Conservation (phyloP, 2,888 invertebrate species). For the Eristalis intricaria region DNA sequence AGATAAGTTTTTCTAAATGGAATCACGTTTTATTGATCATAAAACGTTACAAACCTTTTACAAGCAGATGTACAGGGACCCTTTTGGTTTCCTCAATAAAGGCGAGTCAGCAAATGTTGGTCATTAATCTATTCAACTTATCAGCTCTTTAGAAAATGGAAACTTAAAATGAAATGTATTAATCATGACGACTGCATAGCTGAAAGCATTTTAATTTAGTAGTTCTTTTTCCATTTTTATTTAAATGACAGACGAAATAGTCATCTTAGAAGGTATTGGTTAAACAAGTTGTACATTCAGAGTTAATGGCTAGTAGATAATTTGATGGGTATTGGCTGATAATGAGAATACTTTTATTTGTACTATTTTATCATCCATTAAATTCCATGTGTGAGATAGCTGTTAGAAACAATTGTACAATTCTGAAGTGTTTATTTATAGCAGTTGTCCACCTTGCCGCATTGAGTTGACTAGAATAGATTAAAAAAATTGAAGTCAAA, state of each 20-base stretch:
- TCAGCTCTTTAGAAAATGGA: constrained; percentile 64
- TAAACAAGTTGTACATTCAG: constrained; percentile 21
- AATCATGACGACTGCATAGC: constrained; percentile 56
- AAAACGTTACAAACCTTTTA: constrained; percentile 58
- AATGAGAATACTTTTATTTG: constrained; percentile 24
- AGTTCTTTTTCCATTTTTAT: constrained; percentile 26
- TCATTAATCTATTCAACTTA: constrained; percentile 66
- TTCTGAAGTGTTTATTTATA: constrained; percentile 39
- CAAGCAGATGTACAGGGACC: constrained; percentile 31
- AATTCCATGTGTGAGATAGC: constrained; percentile 28
- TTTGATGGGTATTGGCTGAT: neutral
- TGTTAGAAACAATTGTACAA: neutral
- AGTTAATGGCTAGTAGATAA: constrained; percentile 36
- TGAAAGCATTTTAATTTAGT: constrained; percentile 65
- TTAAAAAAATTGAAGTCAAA: too few relatives aligned
- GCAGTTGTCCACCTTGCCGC: neutral
- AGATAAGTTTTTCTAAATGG: constrained; percentile 60
- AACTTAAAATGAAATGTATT: constrained; percentile 68
- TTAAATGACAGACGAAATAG: constrained; percentile 13
- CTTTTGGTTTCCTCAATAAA: constrained; percentile 26
- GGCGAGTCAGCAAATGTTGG: constrained; percentile 15
- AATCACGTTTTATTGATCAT: constrained; percentile 66
- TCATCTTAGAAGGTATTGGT: constrained; percentile 17
- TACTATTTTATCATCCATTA: constrained; percentile 45
- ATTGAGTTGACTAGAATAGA: neutral